Conservation (phyloP, 2,797 vertebrate genomes). For the Phrynocephalus guinanensis region DNA sequence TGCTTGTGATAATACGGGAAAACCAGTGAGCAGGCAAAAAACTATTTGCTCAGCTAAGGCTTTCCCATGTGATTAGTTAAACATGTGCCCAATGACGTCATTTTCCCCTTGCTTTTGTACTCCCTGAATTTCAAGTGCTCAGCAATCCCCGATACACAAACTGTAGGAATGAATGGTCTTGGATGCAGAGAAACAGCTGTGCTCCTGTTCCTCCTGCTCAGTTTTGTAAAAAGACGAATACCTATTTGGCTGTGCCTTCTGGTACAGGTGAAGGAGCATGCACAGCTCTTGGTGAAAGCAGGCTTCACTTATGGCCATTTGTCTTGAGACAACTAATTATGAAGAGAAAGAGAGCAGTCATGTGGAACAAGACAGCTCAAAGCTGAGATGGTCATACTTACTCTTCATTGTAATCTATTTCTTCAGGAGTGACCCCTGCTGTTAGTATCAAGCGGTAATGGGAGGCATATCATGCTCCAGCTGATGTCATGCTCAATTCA, state of each 20-base stretch:
- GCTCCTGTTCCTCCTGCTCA: too few species aligned
- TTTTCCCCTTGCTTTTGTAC: neutral
- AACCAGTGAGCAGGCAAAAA: neutral
- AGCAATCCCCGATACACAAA: neutral
- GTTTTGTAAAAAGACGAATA: neutral
- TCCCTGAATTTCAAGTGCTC: neutral
- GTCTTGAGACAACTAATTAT: slow-evolving; percentile 11
- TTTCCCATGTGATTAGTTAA: accelerated
- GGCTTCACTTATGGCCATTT: neutral
- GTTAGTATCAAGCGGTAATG: neutral
- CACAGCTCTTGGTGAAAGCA: neutral
- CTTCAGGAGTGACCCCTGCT: neutral
- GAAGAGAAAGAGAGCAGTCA: neutral
- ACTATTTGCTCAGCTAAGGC: neutral
- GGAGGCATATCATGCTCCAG: neutral
- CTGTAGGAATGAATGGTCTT: neutral
- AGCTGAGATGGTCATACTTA: neutral
- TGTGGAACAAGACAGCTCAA: neutral
- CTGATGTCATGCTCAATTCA: neutral
- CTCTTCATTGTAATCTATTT: neutral
- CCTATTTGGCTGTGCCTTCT: neutral
- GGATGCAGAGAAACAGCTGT: neutral
- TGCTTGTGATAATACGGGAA: neutral
- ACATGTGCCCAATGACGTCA: neutral
- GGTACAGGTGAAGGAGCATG: neutral